Percentiles rank a stretch among this genome's conserved stretches.
These are phyloP conservation scores for Caenorhabditis doughertyi DNA, from an alignment of 2,888 invertebrate species.

Conservation along the genomic window DNA sequence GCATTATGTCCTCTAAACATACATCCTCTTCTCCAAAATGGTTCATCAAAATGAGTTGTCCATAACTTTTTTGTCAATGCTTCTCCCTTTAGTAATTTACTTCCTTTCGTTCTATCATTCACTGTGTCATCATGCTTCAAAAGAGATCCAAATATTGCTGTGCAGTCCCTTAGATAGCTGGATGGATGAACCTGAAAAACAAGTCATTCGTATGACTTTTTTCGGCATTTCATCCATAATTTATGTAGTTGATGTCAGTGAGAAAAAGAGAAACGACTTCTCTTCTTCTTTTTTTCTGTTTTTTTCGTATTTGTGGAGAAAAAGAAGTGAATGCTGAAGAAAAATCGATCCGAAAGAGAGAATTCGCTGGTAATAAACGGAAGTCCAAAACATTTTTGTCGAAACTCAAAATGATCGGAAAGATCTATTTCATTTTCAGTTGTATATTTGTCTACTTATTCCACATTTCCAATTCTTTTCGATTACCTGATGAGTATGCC, in stretches of 20 bases:
- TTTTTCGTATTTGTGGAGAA: conserved; percentile 11
- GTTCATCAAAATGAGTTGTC: conserved; percentile 83
- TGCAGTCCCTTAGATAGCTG: conserved; percentile 79
- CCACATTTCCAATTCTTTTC: not conserved
- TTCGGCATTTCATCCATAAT: conserved; percentile 35
- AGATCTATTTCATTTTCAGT: not conserved
- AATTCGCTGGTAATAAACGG: too few relatives aligned
- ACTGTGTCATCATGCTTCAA: conserved; percentile 85
- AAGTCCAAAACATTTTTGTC: too few relatives aligned
- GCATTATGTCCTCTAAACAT: conserved; percentile 85
- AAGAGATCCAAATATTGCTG: conserved; percentile 81
- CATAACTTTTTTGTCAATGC: conserved; percentile 84
- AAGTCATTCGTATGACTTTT: conserved; percentile 28
- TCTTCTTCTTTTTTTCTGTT: conserved; percentile 1
- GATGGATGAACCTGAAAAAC: conserved; percentile 79
- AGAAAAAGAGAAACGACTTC: not conserved
- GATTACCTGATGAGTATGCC: conserved; percentile 85
- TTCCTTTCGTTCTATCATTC: conserved; percentile 84
- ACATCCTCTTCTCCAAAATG: conserved; percentile 83
- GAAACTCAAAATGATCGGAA: too few relatives aligned
- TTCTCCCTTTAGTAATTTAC: conserved; percentile 84
- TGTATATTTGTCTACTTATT: too few relatives aligned
- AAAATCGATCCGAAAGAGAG: not conserved
- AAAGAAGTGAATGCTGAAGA: not conserved
- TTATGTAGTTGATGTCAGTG: conserved; percentile 28